Percentiles rank a stretch among this genome's conserved stretches.
Evolutionary conservation across 2,797 vertebrate species (phyloP).

Genomic region (Denticeps clupeoides): DNA sequence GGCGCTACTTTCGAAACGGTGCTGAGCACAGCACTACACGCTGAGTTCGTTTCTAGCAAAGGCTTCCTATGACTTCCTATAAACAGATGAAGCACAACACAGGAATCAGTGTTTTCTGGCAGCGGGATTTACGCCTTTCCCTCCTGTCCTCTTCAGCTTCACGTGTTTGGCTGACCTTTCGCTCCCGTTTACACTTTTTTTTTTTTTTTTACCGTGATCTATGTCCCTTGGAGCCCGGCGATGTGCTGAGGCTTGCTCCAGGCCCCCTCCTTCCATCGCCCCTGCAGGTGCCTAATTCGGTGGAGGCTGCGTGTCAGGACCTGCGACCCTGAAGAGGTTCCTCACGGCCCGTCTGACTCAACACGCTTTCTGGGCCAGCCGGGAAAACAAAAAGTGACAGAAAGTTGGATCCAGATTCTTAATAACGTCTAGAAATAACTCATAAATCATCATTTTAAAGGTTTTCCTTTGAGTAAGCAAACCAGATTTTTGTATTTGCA

Average conservation of each 20-base stretch:
- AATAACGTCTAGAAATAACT: too few species aligned
- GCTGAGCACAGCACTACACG: too few species aligned
- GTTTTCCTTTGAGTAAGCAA: not conserved
- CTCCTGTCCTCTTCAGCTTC: too few species aligned
- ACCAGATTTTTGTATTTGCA: not conserved
- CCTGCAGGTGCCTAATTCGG: constrained; percentile 40
- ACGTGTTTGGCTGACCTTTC: too few species aligned
- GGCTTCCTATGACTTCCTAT: too few species aligned
- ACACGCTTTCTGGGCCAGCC: constrained; percentile 10
- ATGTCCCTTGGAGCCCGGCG: constrained; percentile 23
- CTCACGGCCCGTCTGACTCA: constrained; percentile 13
- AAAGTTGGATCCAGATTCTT: too few species aligned
- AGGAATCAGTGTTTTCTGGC: too few species aligned
- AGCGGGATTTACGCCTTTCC: too few species aligned
- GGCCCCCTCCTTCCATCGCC: constrained; percentile 19
- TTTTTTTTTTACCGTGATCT: not conserved
- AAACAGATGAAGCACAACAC: too few species aligned
- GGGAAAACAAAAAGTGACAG: too few species aligned
- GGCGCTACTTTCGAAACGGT: too few species aligned
- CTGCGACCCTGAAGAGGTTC: constrained; percentile 24
- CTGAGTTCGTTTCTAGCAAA: too few species aligned
- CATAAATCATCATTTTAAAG: not conserved
- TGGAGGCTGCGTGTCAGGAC: constrained; percentile 29
- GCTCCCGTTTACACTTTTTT: not conserved
- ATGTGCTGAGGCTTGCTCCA: constrained; percentile 37